A percentile compares a stretch with the other conserved stretches of the same genome.
These are phyloP conservation scores for Serilophus lunatus DNA, from an alignment of 2,113 vertebrate species.

Conservation along the genomic window DNA sequence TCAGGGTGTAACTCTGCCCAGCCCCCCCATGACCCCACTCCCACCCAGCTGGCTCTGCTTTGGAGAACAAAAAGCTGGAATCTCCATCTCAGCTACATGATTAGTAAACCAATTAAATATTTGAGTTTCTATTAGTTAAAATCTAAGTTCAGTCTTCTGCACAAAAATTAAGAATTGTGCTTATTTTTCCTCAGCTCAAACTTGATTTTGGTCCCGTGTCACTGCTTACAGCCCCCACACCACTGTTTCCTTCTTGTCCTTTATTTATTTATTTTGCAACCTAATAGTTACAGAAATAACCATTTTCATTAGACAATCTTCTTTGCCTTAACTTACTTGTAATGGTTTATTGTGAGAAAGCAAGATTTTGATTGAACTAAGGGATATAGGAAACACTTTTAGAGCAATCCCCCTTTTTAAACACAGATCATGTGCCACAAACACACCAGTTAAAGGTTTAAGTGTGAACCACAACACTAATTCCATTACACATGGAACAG, in stretches of 20 bases:
- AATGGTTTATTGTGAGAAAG: neutral
- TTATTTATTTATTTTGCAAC: neutral
- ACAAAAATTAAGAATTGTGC: neutral
- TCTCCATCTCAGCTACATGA: neutral
- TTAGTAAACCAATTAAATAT: neutral
- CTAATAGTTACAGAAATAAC: neutral
- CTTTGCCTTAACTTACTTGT: neutral
- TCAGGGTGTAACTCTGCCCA: neutral
- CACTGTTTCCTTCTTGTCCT: neutral
- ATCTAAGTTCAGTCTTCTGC: neutral
- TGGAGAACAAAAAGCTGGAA: neutral
- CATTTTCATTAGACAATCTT: neutral
- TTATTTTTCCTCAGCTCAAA: neutral
- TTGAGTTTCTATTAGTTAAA: neutral
- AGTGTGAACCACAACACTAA: neutral
- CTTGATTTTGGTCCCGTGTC: neutral
- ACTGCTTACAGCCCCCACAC: neutral
- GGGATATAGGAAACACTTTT: neutral
- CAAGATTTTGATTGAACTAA: neutral
- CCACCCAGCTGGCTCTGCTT: neutral
- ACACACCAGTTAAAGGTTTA: neutral
- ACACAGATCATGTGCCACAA: neutral
- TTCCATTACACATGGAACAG: neutral
- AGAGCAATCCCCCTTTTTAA: neutral
- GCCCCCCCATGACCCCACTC: neutral